These are phyloP conservation scores for Trichopoda pennipes DNA, from an alignment of 2,888 invertebrate genomes.

Conservation along the genomic window DNA sequence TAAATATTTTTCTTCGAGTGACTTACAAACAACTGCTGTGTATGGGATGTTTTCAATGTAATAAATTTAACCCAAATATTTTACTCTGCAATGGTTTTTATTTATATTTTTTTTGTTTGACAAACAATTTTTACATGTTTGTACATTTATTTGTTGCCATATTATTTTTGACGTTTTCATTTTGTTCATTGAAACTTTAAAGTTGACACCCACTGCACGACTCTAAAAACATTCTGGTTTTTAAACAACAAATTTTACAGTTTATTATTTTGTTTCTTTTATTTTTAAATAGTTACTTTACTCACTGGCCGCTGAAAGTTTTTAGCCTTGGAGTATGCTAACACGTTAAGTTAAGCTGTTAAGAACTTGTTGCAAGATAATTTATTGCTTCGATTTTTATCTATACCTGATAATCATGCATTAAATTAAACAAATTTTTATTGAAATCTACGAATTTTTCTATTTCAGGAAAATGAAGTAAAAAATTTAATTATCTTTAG, in stretches of 20 bases:
- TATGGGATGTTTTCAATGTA: constrained; percentile 24
- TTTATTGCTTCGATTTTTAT: too few relatives aligned
- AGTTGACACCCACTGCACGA: constrained; percentile 66
- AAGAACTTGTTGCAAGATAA: constrained; percentile 10
- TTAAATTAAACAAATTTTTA: too few relatives aligned
- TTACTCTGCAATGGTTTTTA: constrained; percentile 18
- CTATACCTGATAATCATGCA: too few relatives aligned
- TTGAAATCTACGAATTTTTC: too few relatives aligned
- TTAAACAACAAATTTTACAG: constrained; percentile 49
- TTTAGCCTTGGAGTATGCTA: constrained; percentile 57
- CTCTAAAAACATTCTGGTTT: constrained; percentile 18
- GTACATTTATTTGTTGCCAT: not conserved
- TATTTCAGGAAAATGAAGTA: too few relatives aligned
- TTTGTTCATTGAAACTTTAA: not conserved
- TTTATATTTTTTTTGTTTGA: not conserved
- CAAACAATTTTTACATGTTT: not conserved
- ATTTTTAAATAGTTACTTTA: constrained; percentile 1
- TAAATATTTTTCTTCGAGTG: too few relatives aligned
- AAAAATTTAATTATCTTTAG: too few relatives aligned
- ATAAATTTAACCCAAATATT: constrained; percentile 63
- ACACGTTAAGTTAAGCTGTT: constrained; percentile 33
- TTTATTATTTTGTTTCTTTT: not conserved
- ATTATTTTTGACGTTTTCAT: constrained; percentile 1
- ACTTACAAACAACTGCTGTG: not conserved
- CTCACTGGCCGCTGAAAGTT: constrained; percentile 41